Evolutionary conservation across 2,113 vertebrate species (phyloP), one percentile per base, ranked within the genome.

Genomic region (Tachysurus fulvidraco): DNA sequence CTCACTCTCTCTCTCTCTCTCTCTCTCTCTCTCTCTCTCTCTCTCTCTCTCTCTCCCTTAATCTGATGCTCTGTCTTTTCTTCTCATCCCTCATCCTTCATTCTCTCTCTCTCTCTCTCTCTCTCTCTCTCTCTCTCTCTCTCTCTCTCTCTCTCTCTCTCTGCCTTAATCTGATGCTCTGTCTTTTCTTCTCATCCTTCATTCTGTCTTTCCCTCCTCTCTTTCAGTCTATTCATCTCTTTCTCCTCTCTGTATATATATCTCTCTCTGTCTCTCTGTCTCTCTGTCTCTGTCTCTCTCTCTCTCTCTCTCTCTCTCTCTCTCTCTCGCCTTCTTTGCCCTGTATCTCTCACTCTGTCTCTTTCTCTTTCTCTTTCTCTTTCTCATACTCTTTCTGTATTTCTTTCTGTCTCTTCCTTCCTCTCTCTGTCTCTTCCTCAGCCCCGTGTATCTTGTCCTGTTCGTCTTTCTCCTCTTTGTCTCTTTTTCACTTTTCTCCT

Each of bases 221-320:
- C 36, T 36, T 36, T 36, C 36, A 36, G 36, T 36, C 36, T 36
- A 36, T 2, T 2, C 36, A 36, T 12, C 28, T 3, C 67, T 69
- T 60, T 84, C 21, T 65, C n/a, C 78, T 83, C 57, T 41, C 46
- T n/a, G n/a, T n/a, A n/a, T n/a, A n/a, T n/a, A n/a, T n/a, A n/a
- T n/a, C n/a, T 0, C 6, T 85, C 36, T 73, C 65, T 57, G 44
- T 60, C 60, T 84, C 28, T 81, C 77, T 78, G 17, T 41, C 25
- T 59, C 54, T 17, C 67, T 23, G 30, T 85, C 30, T 59, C 64
- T 30, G 2, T 30, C 12, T 67, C n/a, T 17, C 4, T 85, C 36
- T 73, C 46, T 57, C 67, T 69, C 71, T 84, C 21, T 65, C 78
- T 83, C 57, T 41, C 46, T 59, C 62, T 76, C 17, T 59, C 5